Percentiles rank a stretch among this genome's conserved stretches.
Evolutionary conservation across 2,797 vertebrate species (phyloP).

Genomic region (Cheirogaleus major): DNA sequence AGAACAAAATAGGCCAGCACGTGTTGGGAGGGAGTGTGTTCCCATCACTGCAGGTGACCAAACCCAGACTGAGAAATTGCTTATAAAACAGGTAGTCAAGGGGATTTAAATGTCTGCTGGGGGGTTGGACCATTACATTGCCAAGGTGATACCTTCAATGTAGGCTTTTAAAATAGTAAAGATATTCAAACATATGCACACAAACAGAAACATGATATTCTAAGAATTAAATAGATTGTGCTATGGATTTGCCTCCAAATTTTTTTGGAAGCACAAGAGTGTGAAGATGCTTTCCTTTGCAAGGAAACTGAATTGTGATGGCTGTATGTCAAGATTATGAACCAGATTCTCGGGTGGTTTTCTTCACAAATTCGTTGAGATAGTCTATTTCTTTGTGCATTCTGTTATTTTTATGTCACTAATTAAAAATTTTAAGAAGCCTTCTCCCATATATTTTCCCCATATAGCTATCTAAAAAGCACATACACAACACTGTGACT

Average conservation of each 20-base stretch:
- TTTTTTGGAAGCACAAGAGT: constrained; percentile 39
- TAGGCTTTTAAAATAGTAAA: constrained; percentile 62
- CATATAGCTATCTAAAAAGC: constrained; percentile 68
- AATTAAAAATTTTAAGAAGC: constrained; percentile 60
- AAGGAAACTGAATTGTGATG: not conserved
- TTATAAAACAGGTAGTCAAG: not conserved
- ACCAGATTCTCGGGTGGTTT: constrained; percentile 47
- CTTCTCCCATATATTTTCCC: constrained; percentile 64
- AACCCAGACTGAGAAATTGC: not conserved
- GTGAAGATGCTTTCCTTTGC: constrained; percentile 48
- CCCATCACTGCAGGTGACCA: not conserved
- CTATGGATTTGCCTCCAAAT: constrained; percentile 47
- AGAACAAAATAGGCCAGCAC: not conserved
- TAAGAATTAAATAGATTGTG: constrained; percentile 61
- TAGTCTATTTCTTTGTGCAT: constrained; percentile 51
- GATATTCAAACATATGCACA: constrained; percentile 63
- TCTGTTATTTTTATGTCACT: constrained; percentile 63
- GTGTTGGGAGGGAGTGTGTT: not conserved
- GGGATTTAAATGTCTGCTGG: not conserved
- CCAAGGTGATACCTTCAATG: constrained; percentile 37
- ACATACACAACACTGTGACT: constrained; percentile 52
- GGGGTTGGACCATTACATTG: not conserved
- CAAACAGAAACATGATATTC: constrained; percentile 68
- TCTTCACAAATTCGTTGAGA: constrained; percentile 50
- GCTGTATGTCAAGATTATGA: not conserved